Evolutionary conservation across 2,888 invertebrate genomes (phyloP).

Genomic region (Erpobdella octoculata): DNA sequence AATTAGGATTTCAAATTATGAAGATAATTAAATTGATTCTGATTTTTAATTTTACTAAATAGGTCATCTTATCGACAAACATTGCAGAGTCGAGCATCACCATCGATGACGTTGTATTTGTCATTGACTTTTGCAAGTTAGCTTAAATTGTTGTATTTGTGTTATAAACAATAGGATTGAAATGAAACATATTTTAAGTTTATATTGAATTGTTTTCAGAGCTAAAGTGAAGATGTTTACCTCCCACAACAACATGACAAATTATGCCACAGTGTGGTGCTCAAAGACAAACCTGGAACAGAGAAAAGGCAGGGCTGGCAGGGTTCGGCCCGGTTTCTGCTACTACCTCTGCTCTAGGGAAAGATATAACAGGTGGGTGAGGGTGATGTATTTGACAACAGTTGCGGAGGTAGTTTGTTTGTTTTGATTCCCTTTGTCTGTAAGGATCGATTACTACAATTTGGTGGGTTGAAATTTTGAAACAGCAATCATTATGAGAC

Average conservation of each 20-base stretch:
- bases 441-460: not conserved
- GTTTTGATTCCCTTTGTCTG: not conserved
- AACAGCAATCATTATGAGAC: not conserved
- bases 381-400: no score
- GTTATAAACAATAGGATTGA: not conserved
- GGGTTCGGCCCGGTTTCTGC: constrained; percentile 84
- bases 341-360: constrained; percentile 73
- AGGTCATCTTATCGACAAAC: constrained; percentile 92
- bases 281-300: constrained; percentile 89
- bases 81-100: constrained; percentile 97
- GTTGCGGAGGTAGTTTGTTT: not conserved
- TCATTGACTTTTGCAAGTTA: constrained; percentile 86
- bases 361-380: constrained; percentile 50
- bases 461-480: not conserved
- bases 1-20: no score
- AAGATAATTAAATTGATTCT: no score
- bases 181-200: not conserved
- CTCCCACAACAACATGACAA: constrained; percentile 96
- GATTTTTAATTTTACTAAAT: constrained; percentile 39
- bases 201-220: constrained; percentile 43
- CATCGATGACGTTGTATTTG: constrained; percentile 94
- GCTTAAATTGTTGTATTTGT: constrained; percentile 36
- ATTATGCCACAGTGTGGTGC: constrained; percentile 86
- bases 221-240: constrained; percentile 95
- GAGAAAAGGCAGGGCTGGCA: constrained; percentile 85